phyloP scores from a whole-genome alignment of 2,888 invertebrate genomes.

The Euzetes globulus region DNA sequence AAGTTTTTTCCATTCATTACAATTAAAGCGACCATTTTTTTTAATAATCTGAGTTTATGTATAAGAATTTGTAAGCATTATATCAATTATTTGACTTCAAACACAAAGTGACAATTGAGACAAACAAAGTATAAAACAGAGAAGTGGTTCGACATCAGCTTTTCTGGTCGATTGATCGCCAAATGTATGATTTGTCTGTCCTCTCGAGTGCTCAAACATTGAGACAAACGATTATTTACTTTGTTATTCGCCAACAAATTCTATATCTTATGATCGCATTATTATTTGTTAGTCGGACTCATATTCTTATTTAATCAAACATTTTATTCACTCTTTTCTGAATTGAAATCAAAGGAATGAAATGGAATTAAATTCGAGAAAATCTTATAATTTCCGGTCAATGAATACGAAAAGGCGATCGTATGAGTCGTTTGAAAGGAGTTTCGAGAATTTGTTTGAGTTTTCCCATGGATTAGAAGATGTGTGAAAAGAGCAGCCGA shows the following conservation, averaged over 20 bases:
- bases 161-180: neutral
- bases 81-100: too few species aligned
- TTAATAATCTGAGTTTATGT: too few species aligned
- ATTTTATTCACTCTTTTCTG: neutral
- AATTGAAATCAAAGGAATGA: neutral
- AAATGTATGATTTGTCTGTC: neutral
- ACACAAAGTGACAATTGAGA: too few species aligned
- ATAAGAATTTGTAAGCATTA: too few species aligned
- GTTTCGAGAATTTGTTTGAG: neutral
- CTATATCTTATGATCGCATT: too few species aligned
- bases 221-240: too few species aligned
- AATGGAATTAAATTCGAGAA: neutral
- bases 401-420: neutral
- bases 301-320: neutral
- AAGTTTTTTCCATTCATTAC: too few species aligned
- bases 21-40: too few species aligned
- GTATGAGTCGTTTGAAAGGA: neutral
- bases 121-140: neutral
- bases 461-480: constrained; percentile 17
- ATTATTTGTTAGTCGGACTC: neutral
- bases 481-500: constrained; percentile 9
- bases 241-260: too few species aligned
- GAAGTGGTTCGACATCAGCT: neutral
- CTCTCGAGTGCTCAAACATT: too few species aligned
- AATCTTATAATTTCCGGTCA: constrained; percentile 17